Evolutionary conservation across 2,113 vertebrate genomes (phyloP), one percentile per base, ranked within the genome.

Genomic region (Peromyscus polionotus): DNA sequence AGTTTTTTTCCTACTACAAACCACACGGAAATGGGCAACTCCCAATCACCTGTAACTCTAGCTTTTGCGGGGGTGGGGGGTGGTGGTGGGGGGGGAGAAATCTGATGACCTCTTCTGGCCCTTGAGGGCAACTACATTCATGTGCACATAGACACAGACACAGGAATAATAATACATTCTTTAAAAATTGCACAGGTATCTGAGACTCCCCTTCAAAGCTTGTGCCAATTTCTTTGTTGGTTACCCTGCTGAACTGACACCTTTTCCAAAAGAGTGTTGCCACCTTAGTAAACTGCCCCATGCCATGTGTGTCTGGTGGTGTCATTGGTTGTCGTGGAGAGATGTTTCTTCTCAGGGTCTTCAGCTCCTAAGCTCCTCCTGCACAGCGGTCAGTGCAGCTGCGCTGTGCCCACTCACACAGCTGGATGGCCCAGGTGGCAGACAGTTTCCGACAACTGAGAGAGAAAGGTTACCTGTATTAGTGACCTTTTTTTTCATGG

Each of bases 361-460:
- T 0, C 19, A 19, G 13, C 28, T 31, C 48, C 63, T 28, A 54
- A 42, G 10, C n/a, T 8, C 31, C 28, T 13, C 79, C 16, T 57
- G 67, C 1, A 0, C 11, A 45, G 57, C 2, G 0, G 9, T 54
- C 28, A 20, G 42, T 28, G 36, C 14, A 1, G 3, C 14, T 1
- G 2, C 28, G 1, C 28, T 7, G 7, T 28, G 39, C 59, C 54
- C 22, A 1, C 0, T 1, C 1, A 7, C 26, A 0, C 3, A 13
- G 16, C 61, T 33, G 4, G n/a, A 14, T 1, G 22, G 68, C 12
- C 9, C 59, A 4, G 81, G 36, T 3, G 9, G 39, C 31, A 1
- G 26, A 16, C 24, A 2, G 12, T 13, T 86, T 28, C 57, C 36
- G 84, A 67, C 42, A 67, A 24, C 63, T 6, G 1, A 33, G 10